Base-by-base conservation (phyloP, 2,113 vertebrate genomes). In the Cochlearius cochlearius region DNA sequence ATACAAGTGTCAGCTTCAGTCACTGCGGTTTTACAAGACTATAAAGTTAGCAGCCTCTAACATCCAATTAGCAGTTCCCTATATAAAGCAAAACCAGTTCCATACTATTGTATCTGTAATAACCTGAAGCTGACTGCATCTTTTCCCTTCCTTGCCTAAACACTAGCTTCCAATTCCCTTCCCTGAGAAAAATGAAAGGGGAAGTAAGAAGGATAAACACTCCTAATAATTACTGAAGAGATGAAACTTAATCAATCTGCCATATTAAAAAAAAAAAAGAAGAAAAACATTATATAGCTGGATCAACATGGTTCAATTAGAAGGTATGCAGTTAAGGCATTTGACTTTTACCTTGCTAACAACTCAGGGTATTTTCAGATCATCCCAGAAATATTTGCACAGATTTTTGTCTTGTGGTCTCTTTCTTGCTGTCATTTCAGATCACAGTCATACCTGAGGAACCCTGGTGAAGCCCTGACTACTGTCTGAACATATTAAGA, bases 31-130 rank as follows among this genome's bases (percentile, higher is more conserved):
- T 98, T 98, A 97, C 94, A 96, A 93, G 94, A 94, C 94, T 93
- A 97, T 97, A 97, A 98, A 98, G 94, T 97, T 97, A 94, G 88
- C 96, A 97, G 96, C 90, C 91, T 90, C 94, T 97, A 94, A 94
- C 92, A 88, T 93, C 88, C 96, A 97, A 97, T 97, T 97, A 98
- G 91, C 95, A 87, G 95, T 41, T 96, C 78, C 88, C 87, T 77
- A 75, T 72, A 96, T 96, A 97, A 97, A 97, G 88, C 74, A 80
- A 96, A 77, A 90, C 85, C 75, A 91, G 74, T 77, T 88, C 90
- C 82, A 90, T 95, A 49, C 93, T 60, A 90, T 96, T 95, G 94
- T 71, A 94, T 95, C 84, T 19, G 9, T 32, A 77, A 88, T 32
- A 92, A 94, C 76, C 72, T 80, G 83, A 86, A 79, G 73, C 50